A percentile compares a stretch with the other conserved stretches of the same genome.
These are phyloP conservation scores for Paratrypauchen microcephalus DNA, from an alignment of 2,797 vertebrate genomes.

Conservation along the genomic window DNA sequence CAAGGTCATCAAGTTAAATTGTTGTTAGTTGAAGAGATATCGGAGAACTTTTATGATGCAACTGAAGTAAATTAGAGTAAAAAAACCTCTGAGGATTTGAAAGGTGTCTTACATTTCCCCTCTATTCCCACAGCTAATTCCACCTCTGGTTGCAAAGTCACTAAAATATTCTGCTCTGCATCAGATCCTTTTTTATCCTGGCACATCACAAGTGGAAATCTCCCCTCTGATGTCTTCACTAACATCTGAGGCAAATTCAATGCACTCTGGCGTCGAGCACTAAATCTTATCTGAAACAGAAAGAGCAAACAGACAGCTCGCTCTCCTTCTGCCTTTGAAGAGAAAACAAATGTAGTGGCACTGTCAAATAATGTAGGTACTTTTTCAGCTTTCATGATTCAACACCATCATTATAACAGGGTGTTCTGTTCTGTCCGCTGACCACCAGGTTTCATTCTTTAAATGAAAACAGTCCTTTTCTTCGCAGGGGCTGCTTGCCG, in stretches of 20 bases:
- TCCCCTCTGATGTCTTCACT: slow-evolving; percentile 72
- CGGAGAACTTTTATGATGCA: neutral
- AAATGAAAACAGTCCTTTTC: slow-evolving; percentile 34
- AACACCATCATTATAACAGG: slow-evolving; percentile 41
- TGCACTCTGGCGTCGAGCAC: slow-evolving; percentile 39
- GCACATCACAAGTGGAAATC: slow-evolving; percentile 64
- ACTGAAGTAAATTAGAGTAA: neutral
- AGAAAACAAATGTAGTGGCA: slow-evolving; percentile 45
- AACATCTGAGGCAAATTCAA: slow-evolving; percentile 63
- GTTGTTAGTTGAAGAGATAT: neutral
- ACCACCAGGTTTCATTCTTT: slow-evolving; percentile 41
- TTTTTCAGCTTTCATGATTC: slow-evolving; percentile 33
- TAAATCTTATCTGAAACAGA: slow-evolving; percentile 65
- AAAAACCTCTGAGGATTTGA: neutral
- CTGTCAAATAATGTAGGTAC: slow-evolving; percentile 40
- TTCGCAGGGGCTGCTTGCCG: slow-evolving; percentile 28
- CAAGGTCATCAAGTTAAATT: neutral
- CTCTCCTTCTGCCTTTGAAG: slow-evolving; percentile 56
- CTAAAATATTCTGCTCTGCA: slow-evolving; percentile 51
- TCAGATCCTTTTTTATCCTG: slow-evolving; percentile 45
- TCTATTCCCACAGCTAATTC: slow-evolving; percentile 75
- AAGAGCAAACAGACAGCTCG: slow-evolving; percentile 49
- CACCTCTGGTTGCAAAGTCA: slow-evolving; percentile 53
- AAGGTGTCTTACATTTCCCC: slow-evolving; percentile 49
- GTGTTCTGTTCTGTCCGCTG: slow-evolving; percentile 50